These are phyloP conservation scores for Chaetogeoica ovagalla DNA, from an alignment of 2,888 invertebrate species.

Conservation along the genomic window DNA sequence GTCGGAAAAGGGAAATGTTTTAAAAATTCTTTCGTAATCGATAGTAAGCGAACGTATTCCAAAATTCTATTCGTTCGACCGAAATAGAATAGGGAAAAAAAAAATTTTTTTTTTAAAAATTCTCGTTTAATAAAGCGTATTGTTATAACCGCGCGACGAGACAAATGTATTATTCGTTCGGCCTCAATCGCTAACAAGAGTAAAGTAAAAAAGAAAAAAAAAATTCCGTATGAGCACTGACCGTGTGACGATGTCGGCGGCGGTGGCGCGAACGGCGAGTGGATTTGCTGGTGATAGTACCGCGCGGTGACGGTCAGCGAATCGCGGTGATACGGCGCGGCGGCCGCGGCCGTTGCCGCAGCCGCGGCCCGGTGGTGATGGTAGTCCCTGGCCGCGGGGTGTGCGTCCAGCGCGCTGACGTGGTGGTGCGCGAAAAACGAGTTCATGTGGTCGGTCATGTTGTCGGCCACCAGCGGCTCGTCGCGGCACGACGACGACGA, in stretches of 20 bases:
- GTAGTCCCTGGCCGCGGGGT: slow-evolving; percentile 47
- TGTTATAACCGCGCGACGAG: too few relatives aligned
- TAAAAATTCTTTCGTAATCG: too few relatives aligned
- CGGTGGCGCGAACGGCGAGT: slow-evolving; percentile 62
- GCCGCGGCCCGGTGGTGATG: slow-evolving; percentile 57
- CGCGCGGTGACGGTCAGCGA: slow-evolving; percentile 61
- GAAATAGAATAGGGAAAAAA: too few relatives aligned
- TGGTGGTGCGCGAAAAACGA: slow-evolving; percentile 55
- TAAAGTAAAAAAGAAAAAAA: too few relatives aligned
- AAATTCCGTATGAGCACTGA: slow-evolving; percentile 58
- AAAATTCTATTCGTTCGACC: too few relatives aligned
- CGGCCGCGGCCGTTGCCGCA: slow-evolving; percentile 64
- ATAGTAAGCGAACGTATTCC: too few relatives aligned
- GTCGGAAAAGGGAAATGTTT: too few relatives aligned
- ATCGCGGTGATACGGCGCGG: slow-evolving; percentile 62
- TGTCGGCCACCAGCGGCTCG: slow-evolving; percentile 43
- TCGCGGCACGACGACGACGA: slow-evolving; percentile 47
- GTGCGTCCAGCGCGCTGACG: slow-evolving; percentile 56
- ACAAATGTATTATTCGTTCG: too few relatives aligned
- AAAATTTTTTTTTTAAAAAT: too few relatives aligned
- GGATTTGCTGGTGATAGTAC: slow-evolving; percentile 66
- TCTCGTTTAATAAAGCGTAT: too few relatives aligned
- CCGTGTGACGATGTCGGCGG: slow-evolving; percentile 62
- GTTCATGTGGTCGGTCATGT: slow-evolving; percentile 56
- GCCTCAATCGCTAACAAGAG: too few relatives aligned